Base-by-base conservation (phyloP, 1,140 invertebrate genomes). In the Danaus melanippus region DNA sequence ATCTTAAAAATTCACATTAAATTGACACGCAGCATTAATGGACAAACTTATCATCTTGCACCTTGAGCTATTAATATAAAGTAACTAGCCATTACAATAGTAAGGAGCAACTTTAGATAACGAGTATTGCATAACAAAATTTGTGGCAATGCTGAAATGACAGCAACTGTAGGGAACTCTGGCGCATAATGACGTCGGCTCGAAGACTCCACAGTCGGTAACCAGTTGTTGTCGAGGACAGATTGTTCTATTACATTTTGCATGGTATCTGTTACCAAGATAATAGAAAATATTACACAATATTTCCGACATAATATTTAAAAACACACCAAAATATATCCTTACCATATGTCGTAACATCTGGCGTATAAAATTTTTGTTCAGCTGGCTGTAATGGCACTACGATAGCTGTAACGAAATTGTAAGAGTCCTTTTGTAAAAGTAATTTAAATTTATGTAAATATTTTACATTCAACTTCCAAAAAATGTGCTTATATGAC, bases 201-300 rank as follows among this genome's bases (percentile, higher is more conserved):
- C 4, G 70, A 64, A 1, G 83, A 83, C 49, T 84, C 83, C 4
- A 74, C 78, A 64, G 83, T 84, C 10, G 83, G 83, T n/a, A 84
- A 62, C 77, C 79, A 84, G 68, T 83, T 77, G 67, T 83, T 84
- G 68, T 86, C 83, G 12, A 84, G 71, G 41, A 86, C 79, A 42
- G 83, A 84, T 61, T 86, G 83, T 61, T 86, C 83, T 39, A 86
- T 83, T 7, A 86, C 81, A 41, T 86, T 84, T 58, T 84, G 78
- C 83, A 86, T 84, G 59, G 83, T 86, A 66, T 84, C 83, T 86
- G 61, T 15, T 32, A 32, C 21, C 21, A 49, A 50, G 46, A 45
- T 43, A 53, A 50, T 3, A 12, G 40, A 55, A 57, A 10, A 40
- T 41, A 50, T 32, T 32, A 32, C 21, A 32, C 21, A 5, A 32